Base-by-base conservation (phyloP, 2,888 invertebrate genomes). In the Lepidocyrtoides sp. region DNA sequence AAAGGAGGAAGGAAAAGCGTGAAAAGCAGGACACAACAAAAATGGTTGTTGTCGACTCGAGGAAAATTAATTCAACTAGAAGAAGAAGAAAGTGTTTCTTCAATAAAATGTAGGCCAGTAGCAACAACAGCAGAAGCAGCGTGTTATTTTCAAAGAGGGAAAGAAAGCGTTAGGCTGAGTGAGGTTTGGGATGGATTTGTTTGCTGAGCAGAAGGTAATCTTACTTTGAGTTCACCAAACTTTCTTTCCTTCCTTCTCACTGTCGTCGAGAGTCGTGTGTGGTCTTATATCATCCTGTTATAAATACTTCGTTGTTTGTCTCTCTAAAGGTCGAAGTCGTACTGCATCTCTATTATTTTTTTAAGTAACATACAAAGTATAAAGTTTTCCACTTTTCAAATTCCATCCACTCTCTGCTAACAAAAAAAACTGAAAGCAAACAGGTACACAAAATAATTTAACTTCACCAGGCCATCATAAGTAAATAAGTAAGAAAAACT, bases 1-100 rank as follows among this genome's bases (percentile, higher is more conserved):
- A 26, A 17, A 72, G 17, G 60, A 44, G 26, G 20, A 48, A 32
- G 5, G 32, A 69, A 51, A 29, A 84, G 84, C 69, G 69, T 84
- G 84, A 84, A 85, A 82, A 85, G 23, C 79, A 81, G 88, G 75
- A 48, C 75, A 89, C 36, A 72, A 63, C 57, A 83, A 77, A 89
- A 89, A 72, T 41, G 32, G n/a, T 51, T 89, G 81, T 89, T 72
- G 66, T 81, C 88, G 48, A 60, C 75, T 83, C 26, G 69, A 81
- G 66, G 81, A 89, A 89, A 89, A 89, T 89, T 89, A 89, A 89
- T 89, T 81, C 88, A 82, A 57, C 85, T 85, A 72, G 75, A 57
- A 85, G 85, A 41, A 85, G 85, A 54, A 48, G 72, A 72, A 48
- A 66, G 63, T 72, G 75, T 63, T 51, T 82, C 63, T 44, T 41